These are phyloP conservation scores for Patella ulyssiponensis DNA, from an alignment of 2,888 invertebrate genomes.

Conservation along the genomic window DNA sequence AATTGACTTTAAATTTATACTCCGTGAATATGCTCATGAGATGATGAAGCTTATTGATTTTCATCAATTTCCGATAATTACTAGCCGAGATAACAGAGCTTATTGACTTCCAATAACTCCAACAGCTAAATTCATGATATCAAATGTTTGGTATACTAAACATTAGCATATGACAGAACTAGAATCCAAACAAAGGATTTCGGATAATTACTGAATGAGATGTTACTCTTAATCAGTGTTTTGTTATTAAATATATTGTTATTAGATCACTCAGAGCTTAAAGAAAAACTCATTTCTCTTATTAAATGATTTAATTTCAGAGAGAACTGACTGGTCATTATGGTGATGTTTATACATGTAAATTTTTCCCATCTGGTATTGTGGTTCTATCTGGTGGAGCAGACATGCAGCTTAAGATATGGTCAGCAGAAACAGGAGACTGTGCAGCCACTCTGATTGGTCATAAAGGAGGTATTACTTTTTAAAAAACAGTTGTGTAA, in stretches of 20 bases:
- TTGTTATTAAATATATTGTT: neutral
- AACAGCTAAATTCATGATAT: too few relatives aligned
- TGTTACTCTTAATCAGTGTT: too few relatives aligned
- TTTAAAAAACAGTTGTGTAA: too few relatives aligned
- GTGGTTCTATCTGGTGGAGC: conserved; percentile 80
- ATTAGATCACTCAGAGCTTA: neutral
- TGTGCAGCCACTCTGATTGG: conserved; percentile 80
- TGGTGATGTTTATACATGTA: conserved; percentile 80
- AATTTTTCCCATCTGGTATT: conserved; percentile 82
- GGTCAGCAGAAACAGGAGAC: conserved; percentile 80
- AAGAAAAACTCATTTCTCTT: neutral
- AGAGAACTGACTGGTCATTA: conserved; percentile 78
- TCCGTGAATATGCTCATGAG: too few relatives aligned
- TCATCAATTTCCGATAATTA: too few relatives aligned
- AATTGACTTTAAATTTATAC: too few relatives aligned
- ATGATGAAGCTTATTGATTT: too few relatives aligned
- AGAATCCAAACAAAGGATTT: neutral
- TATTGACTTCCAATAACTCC: too few relatives aligned
- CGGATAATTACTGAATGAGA: too few relatives aligned
- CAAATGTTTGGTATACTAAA: too few relatives aligned
- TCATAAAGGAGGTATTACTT: conserved; percentile 75
- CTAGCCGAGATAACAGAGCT: too few relatives aligned
- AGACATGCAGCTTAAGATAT: conserved; percentile 80
- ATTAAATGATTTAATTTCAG: conserved; percentile 49
- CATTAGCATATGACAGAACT: neutral